Base-by-base conservation (phyloP, 1,140 invertebrate species). In the Leucophenga varia region DNA sequence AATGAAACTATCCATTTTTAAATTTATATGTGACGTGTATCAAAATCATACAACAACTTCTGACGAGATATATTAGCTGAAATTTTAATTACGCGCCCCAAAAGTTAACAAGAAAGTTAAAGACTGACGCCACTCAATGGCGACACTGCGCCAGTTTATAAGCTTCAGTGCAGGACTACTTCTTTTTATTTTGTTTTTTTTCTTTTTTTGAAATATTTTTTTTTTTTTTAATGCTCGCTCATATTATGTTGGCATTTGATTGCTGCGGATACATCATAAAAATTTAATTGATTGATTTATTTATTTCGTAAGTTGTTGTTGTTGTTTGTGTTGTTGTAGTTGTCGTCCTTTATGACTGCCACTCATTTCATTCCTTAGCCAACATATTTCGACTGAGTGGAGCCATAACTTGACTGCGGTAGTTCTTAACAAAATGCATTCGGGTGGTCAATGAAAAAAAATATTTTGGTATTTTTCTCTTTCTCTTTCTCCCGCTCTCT, bases 221-320 rank as follows among this genome's bases (percentile, higher is more conserved):
- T 57, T n/a, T n/a, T n/a, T n/a, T n/a, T n/a, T n/a, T n/a, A n/a
- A 61, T 63, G 56, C 51, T 25, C 10, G 22, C 22, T 25, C 22
- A 25, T 25, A 25, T 25, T 25, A 25, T 25, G 22, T 25, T 25
- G 43, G 47, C 37, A 44, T 38, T 49, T 44, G 47, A 43, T 28
- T 44, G 49, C 32, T 44, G 49, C 32, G 30, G 38, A 35, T 40
- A 50, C 54, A 59, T 61, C 61, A 59, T 65, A 65, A 54, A 63
- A 63, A 61, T 67, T 63, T 67, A 67, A 67, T 67, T 67, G 63
- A 67, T 67, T 67, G 63, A 67, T 67, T 67, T 67, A 67, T 67
- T 67, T 54, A n/a, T n/a, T 31, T 18, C n/a, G 45, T 39, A 35
- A 55, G 60, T 63, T 63, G 59, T 63, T 55, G 45, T 37, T 21